Conservation (phyloP, 1,140 invertebrate genomes). For the Zaprionus africanus region DNA sequence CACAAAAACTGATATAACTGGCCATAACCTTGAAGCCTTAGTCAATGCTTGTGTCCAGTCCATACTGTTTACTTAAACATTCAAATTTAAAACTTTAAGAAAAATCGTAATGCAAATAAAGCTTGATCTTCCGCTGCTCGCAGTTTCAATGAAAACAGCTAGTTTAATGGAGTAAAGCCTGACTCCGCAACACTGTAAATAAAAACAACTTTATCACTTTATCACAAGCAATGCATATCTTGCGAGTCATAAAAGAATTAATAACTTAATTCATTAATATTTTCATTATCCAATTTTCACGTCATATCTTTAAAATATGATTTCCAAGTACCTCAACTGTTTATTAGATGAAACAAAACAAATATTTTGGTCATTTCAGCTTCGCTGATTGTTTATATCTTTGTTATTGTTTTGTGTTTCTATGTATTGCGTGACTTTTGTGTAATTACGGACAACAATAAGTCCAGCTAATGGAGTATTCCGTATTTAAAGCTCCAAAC, state of each 20-base stretch:
- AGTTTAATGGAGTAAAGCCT: too few species aligned
- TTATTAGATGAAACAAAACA: neutral
- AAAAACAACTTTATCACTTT: neutral
- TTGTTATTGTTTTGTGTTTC: neutral
- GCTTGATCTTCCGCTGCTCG: too few species aligned
- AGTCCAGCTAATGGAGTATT: neutral
- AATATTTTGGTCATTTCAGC: neutral
- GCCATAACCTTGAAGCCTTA: too few species aligned
- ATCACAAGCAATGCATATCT: neutral
- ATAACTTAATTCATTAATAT: neutral
- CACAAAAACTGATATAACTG: too few species aligned
- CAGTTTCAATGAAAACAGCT: too few species aligned
- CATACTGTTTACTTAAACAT: too few species aligned
- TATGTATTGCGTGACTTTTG: neutral
- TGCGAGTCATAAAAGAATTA: neutral
- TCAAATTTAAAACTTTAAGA: too few species aligned
- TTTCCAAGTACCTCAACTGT: neutral
- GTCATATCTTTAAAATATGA: neutral
- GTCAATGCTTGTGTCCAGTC: too few species aligned
- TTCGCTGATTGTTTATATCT: neutral
- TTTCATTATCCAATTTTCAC: slow-evolving; percentile 2
- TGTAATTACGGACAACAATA: neutral
- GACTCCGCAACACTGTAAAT: too few species aligned
- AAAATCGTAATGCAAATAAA: too few species aligned
- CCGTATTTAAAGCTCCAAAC: slow-evolving; percentile 3